A percentile compares a stretch with the other conserved stretches of the same genome.
Conservation (phyloP, 2,888 invertebrate genomes). For the Phragmatobia fuliginosa region DNA sequence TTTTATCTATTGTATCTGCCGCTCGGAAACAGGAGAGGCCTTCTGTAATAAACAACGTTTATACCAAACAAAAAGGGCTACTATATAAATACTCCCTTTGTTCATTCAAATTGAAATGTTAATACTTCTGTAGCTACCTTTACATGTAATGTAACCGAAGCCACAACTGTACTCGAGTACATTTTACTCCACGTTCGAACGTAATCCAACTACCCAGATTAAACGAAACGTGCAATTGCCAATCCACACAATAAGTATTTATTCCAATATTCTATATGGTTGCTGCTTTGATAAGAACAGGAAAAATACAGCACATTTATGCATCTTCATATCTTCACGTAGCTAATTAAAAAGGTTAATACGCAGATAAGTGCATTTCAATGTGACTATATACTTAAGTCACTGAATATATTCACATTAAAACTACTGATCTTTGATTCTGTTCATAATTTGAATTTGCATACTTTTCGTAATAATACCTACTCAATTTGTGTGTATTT, state of each 20-base stretch:
- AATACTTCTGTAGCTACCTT: background rate
- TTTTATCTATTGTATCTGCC: constrained; percentile 1
- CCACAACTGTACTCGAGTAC: background rate
- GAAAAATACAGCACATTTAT: background rate
- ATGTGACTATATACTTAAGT: too few species aligned
- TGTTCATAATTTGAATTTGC: too few species aligned
- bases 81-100: background rate
- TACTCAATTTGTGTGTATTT: too few species aligned
- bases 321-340: background rate
- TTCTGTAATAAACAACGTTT: constrained; percentile 2
- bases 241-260: background rate
- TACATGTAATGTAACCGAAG: background rate
- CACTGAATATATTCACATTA: too few species aligned
- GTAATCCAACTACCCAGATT: background rate
- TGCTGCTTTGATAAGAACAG: background rate
- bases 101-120: constrained; percentile 5
- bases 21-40: background rate
- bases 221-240: background rate
- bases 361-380: background rate
- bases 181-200: background rate
- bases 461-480: background rate
- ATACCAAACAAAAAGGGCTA: constrained; percentile 7
- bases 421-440: too few species aligned
- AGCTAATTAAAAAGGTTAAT: background rate
- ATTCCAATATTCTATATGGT: background rate